phyloP scores from a whole-genome alignment of 2,888 invertebrate genomes.

The Halictus quadricinctus region DNA sequence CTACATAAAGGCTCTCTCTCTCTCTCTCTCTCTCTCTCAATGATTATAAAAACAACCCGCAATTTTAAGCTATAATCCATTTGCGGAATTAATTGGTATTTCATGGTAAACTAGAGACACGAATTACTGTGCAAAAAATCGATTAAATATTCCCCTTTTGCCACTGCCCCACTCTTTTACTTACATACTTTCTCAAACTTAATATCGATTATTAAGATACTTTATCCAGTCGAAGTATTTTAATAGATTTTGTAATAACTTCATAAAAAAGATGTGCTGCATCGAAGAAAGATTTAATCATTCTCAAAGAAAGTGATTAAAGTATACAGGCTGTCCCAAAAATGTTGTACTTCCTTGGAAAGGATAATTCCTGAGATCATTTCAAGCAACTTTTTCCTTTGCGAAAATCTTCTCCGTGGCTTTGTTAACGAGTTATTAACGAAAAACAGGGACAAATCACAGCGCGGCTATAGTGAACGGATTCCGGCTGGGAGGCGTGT shows the following conservation, averaged over 20 bases:
- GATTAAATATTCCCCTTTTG: neutral
- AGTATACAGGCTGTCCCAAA: too few relatives aligned
- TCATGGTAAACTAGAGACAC: constrained; percentile 8
- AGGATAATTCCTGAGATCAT: too few relatives aligned
- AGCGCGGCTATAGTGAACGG: too few relatives aligned
- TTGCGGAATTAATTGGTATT: constrained; percentile 24
- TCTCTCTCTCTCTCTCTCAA: neutral
- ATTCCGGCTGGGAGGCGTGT: too few relatives aligned
- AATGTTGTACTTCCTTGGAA: too few relatives aligned
- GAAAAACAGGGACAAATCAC: too few relatives aligned
- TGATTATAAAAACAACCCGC: neutral
- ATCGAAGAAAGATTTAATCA: neutral
- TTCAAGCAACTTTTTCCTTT: too few relatives aligned
- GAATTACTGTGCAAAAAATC: neutral
- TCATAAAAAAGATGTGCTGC: too few relatives aligned
- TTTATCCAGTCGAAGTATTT: neutral
- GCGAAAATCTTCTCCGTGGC: too few relatives aligned
- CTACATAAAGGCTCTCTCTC: neutral
- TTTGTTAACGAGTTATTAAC: too few relatives aligned
- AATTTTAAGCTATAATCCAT: constrained; percentile 10
- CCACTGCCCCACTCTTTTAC: neutral
- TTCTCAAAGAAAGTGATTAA: neutral
- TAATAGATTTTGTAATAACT: too few relatives aligned
- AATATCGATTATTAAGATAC: neutral
- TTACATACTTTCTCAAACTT: neutral